phyloP scores from a whole-genome alignment of 2,797 vertebrate genomes.

The Acanthornis magna region DNA sequence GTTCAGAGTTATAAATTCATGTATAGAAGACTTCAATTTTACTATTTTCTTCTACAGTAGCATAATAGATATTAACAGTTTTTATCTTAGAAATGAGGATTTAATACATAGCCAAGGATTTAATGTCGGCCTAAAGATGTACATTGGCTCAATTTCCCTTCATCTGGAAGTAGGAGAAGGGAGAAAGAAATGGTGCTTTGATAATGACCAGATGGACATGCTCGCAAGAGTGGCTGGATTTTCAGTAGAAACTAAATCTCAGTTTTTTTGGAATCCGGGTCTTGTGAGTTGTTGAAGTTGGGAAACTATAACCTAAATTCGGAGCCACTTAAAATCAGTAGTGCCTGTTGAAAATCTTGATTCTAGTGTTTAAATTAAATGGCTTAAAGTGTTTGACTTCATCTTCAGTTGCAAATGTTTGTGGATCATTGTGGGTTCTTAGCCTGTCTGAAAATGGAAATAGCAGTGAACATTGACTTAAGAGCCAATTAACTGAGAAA shows the following conservation, averaged over 20 bases:
- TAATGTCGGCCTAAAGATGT: background rate
- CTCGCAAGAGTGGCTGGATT: background rate
- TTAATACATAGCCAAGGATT: background rate
- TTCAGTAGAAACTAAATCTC: background rate
- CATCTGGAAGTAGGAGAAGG: background rate
- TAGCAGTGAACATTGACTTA: background rate
- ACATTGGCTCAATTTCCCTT: background rate
- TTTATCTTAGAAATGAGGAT: background rate
- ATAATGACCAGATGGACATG: background rate
- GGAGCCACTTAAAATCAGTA: background rate
- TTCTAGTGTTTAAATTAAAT: background rate
- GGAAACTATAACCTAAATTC: background rate
- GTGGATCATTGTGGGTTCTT: background rate
- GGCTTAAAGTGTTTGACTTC: background rate
- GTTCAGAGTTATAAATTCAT: background rate
- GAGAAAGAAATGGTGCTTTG: background rate
- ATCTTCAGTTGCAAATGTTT: background rate
- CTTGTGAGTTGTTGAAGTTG: background rate
- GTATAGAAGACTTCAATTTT: background rate
- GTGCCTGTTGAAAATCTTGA: background rate
- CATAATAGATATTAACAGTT: background rate
- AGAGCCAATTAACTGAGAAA: background rate
- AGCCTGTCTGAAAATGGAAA: background rate
- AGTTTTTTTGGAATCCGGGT: background rate
- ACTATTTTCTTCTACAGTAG: background rate